phyloP scores from a whole-genome alignment of 37 sponge, comb jelly and placozoan species.

The Cliona cf. orientalis region DNA sequence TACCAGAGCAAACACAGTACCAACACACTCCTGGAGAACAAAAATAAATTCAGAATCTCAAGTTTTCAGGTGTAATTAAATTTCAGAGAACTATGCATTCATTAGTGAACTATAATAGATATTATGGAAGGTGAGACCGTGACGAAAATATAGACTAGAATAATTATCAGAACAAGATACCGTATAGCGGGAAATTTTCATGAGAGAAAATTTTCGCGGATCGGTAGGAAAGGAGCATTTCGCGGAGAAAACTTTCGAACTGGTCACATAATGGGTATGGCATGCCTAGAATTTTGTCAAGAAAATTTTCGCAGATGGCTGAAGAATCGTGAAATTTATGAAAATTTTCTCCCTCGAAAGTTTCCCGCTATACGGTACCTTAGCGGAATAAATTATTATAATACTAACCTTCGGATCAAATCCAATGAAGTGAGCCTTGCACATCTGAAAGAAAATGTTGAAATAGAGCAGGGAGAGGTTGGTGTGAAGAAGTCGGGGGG shows the following conservation, averaged over 20 bases:
- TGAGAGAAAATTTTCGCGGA: no score
- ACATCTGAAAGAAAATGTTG: slow-evolving; percentile 95
- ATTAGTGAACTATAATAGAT: no score
- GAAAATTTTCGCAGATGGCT: no score
- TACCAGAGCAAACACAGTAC: slow-evolving; percentile 85
- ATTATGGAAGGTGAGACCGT: neutral
- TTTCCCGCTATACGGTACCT: no score
- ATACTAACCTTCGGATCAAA: slow-evolving; percentile 75
- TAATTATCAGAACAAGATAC: neutral
- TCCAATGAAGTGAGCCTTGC: slow-evolving; percentile 92
- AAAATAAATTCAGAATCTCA: neutral
- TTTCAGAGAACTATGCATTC: neutral
- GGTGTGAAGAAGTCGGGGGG: slow-evolving; percentile 79
- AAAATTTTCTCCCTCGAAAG: no score
- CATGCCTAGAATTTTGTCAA: no score
- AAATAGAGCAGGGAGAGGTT: slow-evolving; percentile 85
- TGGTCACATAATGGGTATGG: no score
- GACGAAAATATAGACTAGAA: neutral
- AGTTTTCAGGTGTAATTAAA: neutral
- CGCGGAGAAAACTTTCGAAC: no score
- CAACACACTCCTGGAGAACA: slow-evolving; percentile 66
- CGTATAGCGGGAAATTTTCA: no score
- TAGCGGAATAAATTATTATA: no score
- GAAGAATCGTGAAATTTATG: no score
- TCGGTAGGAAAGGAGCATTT: no score